Evolutionary conservation across 2,797 vertebrate species (phyloP).

Genomic region (Falco peregrinus): DNA sequence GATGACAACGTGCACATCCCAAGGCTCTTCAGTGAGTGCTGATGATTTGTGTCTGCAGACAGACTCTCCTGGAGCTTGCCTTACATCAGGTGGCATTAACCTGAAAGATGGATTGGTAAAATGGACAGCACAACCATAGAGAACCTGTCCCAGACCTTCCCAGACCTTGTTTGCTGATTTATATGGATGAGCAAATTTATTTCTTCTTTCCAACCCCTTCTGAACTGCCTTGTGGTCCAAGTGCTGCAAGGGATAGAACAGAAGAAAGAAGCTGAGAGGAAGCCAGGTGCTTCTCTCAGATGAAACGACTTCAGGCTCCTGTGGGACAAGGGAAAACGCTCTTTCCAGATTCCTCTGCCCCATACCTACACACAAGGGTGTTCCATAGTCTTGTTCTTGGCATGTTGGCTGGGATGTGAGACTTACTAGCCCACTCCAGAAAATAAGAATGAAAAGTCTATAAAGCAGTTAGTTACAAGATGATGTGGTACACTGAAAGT

Average conservation of each 20-base stretch:
- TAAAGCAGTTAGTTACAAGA: background rate
- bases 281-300: background rate
- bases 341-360: background rate
- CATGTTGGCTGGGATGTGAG: background rate
- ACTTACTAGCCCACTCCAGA: background rate
- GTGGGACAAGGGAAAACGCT: background rate
- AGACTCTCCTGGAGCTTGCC: background rate
- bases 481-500: background rate
- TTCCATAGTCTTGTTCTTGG: background rate
- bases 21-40: background rate
- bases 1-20: accelerated
- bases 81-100: background rate
- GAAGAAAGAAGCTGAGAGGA: background rate
- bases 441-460: background rate
- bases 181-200: background rate
- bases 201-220: background rate
- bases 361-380: background rate
- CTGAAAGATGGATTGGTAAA: background rate
- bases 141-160: background rate
- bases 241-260: background rate
- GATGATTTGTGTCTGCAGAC: background rate
- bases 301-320: background rate
- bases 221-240: background rate
- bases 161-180: background rate
- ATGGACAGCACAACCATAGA: background rate